phyloP scores from a whole-genome alignment of 2,113 vertebrate species.

The Oreotrochilus melanogaster region DNA sequence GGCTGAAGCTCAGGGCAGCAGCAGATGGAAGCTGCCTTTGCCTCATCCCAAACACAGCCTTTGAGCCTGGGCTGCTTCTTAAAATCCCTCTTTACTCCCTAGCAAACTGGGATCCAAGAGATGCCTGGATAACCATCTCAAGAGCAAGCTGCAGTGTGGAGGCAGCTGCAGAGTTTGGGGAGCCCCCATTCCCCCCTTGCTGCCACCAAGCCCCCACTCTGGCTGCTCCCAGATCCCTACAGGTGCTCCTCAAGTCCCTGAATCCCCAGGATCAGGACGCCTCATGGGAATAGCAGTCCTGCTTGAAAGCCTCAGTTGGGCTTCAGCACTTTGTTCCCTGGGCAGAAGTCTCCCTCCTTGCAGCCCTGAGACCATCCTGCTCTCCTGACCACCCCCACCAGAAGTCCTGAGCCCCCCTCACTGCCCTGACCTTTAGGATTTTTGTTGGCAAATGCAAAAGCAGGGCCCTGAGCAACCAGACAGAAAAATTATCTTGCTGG shows the following conservation, averaged over 20 bases:
- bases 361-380: not conserved
- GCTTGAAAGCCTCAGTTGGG: too few relatives aligned
- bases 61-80: not conserved
- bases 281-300: too few relatives aligned
- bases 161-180: not conserved
- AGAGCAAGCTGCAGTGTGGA: not conserved
- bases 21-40: not conserved
- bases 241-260: not conserved
- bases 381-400: not conserved
- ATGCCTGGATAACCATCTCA: not conserved
- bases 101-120: not conserved
- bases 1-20: not conserved
- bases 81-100: not conserved
- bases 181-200: not conserved
- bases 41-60: not conserved
- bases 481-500: not conserved
- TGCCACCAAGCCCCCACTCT: not conserved
- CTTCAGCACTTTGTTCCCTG: not conserved
- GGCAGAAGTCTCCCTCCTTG: not conserved
- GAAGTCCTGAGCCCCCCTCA: accelerated
- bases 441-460: not conserved
- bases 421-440: not conserved
- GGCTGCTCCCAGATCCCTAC: not conserved
- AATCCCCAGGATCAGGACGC: not conserved
- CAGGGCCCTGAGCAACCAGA: not conserved